phyloP scores from a whole-genome alignment of 2,888 invertebrate species.

The Acheta domesticus region DNA sequence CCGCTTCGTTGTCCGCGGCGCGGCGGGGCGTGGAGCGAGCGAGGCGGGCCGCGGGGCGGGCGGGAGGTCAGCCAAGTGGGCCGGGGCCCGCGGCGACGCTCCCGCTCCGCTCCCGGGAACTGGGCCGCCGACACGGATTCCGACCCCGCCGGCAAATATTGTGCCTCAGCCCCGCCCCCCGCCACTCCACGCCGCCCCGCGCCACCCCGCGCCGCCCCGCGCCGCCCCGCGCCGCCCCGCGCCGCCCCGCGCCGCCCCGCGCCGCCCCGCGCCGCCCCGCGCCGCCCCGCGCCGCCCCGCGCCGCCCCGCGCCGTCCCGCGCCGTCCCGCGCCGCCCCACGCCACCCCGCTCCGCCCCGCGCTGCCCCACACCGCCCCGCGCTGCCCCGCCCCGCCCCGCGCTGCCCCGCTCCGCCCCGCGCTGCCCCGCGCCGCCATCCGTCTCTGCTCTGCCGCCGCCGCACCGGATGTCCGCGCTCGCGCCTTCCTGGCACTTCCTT shows the following conservation, averaged over 20 bases:
- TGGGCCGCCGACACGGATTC: conserved; percentile 9
- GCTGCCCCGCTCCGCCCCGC: neutral
- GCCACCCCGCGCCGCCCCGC: neutral
- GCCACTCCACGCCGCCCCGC: neutral
- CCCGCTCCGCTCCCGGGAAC: conserved; percentile 18
- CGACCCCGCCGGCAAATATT: conserved; percentile 18
- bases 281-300: neutral
- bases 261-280: neutral
- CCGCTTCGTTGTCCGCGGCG: too few relatives aligned
- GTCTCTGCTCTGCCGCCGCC: too few relatives aligned
- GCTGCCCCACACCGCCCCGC: neutral
- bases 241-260: neutral
- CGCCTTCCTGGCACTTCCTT: too few relatives aligned
- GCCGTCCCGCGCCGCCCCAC: too few relatives aligned
- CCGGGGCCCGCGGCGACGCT: neutral
- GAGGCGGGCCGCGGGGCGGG: neutral
- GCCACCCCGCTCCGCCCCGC: neutral
- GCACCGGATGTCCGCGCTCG: too few relatives aligned
- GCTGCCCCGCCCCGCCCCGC: too few relatives aligned
- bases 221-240: neutral
- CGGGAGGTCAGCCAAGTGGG: conserved; percentile 9
- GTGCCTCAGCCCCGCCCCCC: neutral
- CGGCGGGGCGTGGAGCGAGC: too few relatives aligned
- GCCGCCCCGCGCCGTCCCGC: neutral
- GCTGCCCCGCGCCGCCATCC: neutral